Evolutionary conservation across 1,140 invertebrate genomes (phyloP), one percentile per base, ranked within the genome.

Genomic region (Melipona quadrifasciata): DNA sequence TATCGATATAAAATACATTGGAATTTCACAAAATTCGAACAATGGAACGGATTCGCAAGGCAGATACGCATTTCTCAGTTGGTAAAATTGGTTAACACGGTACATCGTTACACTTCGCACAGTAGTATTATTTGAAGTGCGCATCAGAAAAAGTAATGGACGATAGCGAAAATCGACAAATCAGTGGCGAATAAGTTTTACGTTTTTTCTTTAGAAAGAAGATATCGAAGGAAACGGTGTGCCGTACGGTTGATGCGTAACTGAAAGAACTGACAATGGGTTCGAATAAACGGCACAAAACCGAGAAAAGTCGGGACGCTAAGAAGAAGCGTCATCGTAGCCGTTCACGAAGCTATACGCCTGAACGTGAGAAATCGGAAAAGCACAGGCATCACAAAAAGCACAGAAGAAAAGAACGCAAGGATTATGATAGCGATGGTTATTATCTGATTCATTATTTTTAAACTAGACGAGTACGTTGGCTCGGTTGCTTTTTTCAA

Each of bases 381-480:
- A 96, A 95, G 86, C 95, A 95, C 81, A 95, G 96, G 58, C 96
- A 96, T 87, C 96, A 96, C 84, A 96, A 96, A 86, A 96, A 96
- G 84, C 95, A 96, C 77, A 96, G 95, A 87, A 96, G 96, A 31
- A 95, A 94, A 90, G 96, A 96, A 84, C 94, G 95, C 71, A 96
- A 96, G 79, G 95, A 95, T 73, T 95, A 95, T 90, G 95, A 96
- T 74, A 96, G 96, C 86, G 95, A 96, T 91, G 95, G 96, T 96
- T 84, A 80, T 84, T 84, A 84, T 84, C 71, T 80, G 77, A 79
- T 84, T 84, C 55, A 72, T 84, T 84, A 76, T 84, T 58, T 64
- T 67, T 83, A 83, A 53, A 31, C 17, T 84, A 84, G 61, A 79
- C 24, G 34, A 27, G 58, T 78, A 53, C 27, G 19, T 77, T 78